Conservation (phyloP, 1,140 invertebrate species). For the Cyclargus thomasi region DNA sequence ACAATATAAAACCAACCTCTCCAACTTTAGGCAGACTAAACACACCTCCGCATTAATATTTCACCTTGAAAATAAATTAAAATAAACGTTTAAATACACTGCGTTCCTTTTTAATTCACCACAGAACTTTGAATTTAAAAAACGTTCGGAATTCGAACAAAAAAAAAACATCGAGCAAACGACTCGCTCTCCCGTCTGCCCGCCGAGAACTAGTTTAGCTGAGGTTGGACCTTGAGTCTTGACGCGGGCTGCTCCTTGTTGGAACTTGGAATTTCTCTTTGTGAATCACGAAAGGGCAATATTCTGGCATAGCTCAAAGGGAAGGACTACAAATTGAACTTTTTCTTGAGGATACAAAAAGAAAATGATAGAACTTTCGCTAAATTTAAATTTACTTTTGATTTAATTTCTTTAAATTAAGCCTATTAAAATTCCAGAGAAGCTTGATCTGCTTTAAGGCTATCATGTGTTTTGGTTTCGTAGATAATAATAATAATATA, state of each 20-base stretch:
- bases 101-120: neutral
- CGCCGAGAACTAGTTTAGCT: conserved; percentile 21
- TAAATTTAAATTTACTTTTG: too few species aligned
- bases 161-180: conserved; percentile 17
- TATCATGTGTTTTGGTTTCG: too few species aligned
- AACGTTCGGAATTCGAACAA: neutral
- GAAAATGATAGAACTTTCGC: too few species aligned
- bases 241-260: neutral
- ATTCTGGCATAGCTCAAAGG: too few species aligned
- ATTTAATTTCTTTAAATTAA: too few species aligned
- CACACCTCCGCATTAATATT: conserved; percentile 2
- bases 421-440: too few species aligned
- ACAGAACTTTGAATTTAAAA: conserved; percentile 11
- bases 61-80: neutral
- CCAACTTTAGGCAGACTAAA: neutral
- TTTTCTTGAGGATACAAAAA: too few species aligned
- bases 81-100: neutral
- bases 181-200: conserved; percentile 21
- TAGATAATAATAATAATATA: too few species aligned
- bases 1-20: conserved; percentile 11
- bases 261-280: neutral
- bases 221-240: conserved; percentile 8
- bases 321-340: too few species aligned
- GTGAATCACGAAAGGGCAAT: neutral
- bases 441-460: too few species aligned